Conservation (phyloP, 1,140 invertebrate species). For the Halotydeus destructor region DNA sequence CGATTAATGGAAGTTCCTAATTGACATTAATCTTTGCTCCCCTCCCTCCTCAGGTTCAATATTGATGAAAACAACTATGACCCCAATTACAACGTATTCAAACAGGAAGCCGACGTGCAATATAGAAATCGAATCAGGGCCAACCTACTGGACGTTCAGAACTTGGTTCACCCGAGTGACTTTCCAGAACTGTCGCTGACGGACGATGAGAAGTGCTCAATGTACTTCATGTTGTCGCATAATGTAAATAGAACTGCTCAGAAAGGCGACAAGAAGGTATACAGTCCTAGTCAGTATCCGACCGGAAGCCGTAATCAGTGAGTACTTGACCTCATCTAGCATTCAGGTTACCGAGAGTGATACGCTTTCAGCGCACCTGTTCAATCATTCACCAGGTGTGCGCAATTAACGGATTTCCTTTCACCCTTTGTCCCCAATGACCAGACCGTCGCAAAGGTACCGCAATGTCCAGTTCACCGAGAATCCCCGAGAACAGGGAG, state of each 20-base stretch:
- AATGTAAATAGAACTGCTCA: slow-evolving; percentile 1
- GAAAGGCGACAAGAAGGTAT: too few species aligned
- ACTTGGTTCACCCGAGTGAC: not conserved
- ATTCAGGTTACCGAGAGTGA: not conserved
- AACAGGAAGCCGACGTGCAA: not conserved
- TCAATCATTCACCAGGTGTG: not conserved
- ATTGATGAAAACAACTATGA: not conserved
- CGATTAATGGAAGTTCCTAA: not conserved
- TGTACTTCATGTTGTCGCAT: slow-evolving; percentile 12
- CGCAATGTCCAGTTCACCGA: not conserved
- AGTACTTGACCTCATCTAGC: not conserved
- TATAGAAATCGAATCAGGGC: not conserved
- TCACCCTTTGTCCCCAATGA: not conserved
- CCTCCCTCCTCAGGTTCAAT: too few species aligned
- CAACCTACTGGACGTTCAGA: not conserved
- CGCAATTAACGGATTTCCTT: not conserved
- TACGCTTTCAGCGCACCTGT: not conserved
- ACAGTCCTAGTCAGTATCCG: not conserved
- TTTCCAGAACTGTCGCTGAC: not conserved
- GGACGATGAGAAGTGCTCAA: slow-evolving; percentile 7
- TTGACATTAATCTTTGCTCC: not conserved
- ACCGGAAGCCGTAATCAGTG: not conserved
- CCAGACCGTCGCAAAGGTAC: not conserved
- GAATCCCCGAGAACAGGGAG: slow-evolving; percentile 10
- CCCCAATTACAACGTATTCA: not conserved